These are phyloP conservation scores for Tanypteryx hageni DNA, from an alignment of 2,888 invertebrate species.

Conservation along the genomic window DNA sequence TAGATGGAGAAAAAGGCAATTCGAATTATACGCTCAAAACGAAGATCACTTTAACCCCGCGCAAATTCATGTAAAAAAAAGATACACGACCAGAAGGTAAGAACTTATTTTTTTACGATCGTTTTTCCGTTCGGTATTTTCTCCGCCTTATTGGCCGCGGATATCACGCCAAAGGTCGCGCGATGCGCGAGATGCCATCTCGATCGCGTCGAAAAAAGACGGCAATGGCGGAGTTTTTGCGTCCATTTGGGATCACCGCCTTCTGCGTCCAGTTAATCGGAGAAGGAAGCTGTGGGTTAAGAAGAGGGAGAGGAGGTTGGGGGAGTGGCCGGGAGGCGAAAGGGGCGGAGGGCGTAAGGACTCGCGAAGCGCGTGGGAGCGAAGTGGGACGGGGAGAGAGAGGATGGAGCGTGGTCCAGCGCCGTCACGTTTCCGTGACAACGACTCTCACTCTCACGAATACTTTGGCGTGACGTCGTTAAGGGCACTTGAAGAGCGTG, in stretches of 20 bases:
- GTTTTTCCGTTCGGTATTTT: not conserved
- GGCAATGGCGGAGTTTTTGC: not conserved
- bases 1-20: too few relatives aligned
- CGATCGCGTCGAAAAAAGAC: not conserved
- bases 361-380: not conserved
- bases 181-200: not conserved
- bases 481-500: slow-evolving; percentile 35
- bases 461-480: slow-evolving; percentile 30
- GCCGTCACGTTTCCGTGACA: slow-evolving; percentile 37
- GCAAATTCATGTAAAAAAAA: too few relatives aligned
- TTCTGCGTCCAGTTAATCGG: not conserved
- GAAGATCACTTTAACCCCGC: too few relatives aligned
- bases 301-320: not conserved
- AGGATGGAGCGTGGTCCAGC: slow-evolving; percentile 45
- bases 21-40: too few relatives aligned
- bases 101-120: too few relatives aligned
- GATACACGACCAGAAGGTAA: too few relatives aligned
- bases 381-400: not conserved
- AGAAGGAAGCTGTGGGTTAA: not conserved
- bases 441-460: slow-evolving; percentile 46
- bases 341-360: not conserved
- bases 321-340: not conserved
- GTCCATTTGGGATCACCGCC: not conserved
- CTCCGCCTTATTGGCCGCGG: not conserved
- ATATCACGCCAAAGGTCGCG: not conserved